These are phyloP conservation scores for Acipenser transmontanus DNA, from an alignment of 2,797 vertebrate species.

Conservation along the genomic window DNA sequence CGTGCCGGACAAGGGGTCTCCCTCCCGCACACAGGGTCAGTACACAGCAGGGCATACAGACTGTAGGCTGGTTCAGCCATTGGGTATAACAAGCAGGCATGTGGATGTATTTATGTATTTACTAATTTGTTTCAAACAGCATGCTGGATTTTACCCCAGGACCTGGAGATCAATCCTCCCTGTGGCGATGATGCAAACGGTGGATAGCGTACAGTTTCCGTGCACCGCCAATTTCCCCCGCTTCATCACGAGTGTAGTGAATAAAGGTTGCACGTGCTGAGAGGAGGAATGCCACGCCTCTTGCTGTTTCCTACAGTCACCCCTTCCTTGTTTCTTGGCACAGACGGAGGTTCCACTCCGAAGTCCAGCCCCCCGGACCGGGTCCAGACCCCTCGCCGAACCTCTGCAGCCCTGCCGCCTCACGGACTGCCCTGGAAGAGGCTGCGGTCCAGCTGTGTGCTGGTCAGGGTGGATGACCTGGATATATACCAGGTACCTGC, in stretches of 20 bases:
- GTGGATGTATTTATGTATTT: too few relatives aligned
- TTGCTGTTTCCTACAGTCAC: too few relatives aligned
- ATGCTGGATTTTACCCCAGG: too few relatives aligned
- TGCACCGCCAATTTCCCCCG: too few relatives aligned
- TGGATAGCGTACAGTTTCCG: too few relatives aligned
- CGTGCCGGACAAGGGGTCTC: slow-evolving; percentile 38
- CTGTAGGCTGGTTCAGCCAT: too few relatives aligned
- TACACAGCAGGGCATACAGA: not conserved
- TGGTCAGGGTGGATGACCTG: slow-evolving; percentile 84
- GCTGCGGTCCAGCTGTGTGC: slow-evolving; percentile 82
- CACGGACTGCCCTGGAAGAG: slow-evolving; percentile 62
- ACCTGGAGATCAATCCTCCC: too few relatives aligned
- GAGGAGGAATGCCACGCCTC: too few relatives aligned
- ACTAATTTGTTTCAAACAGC: too few relatives aligned
- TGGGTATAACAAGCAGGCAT: not conserved
- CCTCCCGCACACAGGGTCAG: slow-evolving; percentile 40
- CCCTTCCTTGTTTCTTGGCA: slow-evolving; percentile 13
- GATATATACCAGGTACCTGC: slow-evolving; percentile 85
- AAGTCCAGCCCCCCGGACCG: slow-evolving; percentile 50
- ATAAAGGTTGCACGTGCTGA: too few relatives aligned
- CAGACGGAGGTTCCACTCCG: slow-evolving; percentile 57
- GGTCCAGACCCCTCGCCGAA: slow-evolving; percentile 38
- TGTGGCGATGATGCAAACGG: too few relatives aligned
- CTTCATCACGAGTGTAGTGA: too few relatives aligned
- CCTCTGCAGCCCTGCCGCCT: slow-evolving; percentile 25